phyloP scores from a whole-genome alignment of 2,888 invertebrate genomes.

The Empis stercorea region DNA sequence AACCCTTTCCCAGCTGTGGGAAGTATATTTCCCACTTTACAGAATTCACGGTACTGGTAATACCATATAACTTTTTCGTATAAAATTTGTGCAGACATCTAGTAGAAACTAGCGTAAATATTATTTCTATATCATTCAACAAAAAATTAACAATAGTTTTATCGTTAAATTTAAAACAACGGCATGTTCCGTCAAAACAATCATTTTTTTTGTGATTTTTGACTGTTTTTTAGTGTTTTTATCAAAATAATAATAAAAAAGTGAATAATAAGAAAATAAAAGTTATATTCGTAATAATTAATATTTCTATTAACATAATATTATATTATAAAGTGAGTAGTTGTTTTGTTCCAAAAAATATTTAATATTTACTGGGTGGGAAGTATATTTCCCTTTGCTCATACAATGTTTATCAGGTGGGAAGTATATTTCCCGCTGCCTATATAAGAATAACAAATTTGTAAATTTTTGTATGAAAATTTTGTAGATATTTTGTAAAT shows the following conservation, averaged over 20 bases:
- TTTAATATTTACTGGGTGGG: neutral
- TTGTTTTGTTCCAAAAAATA: neutral
- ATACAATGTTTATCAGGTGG: neutral
- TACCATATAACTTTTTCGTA: neutral
- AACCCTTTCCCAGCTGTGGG: neutral
- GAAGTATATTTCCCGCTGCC: neutral
- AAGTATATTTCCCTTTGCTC: neutral
- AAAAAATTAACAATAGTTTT: neutral
- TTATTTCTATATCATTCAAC: neutral
- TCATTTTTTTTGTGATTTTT: neutral
- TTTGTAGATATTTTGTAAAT: neutral
- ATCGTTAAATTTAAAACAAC: neutral
- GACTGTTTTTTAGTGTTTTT: neutral
- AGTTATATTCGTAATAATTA: neutral
- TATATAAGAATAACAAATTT: neutral
- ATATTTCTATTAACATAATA: neutral
- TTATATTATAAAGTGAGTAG: neutral
- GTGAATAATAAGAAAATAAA: neutral
- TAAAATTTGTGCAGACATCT: neutral
- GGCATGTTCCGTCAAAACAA: neutral
- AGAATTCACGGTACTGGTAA: neutral
- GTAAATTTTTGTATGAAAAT: neutral
- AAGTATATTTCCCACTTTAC: neutral
- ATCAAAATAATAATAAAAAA: neutral
- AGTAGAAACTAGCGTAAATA: neutral